These are phyloP conservation scores for Ceraclea dissimilis DNA, from an alignment of 2,888 invertebrate species.

Conservation along the genomic window DNA sequence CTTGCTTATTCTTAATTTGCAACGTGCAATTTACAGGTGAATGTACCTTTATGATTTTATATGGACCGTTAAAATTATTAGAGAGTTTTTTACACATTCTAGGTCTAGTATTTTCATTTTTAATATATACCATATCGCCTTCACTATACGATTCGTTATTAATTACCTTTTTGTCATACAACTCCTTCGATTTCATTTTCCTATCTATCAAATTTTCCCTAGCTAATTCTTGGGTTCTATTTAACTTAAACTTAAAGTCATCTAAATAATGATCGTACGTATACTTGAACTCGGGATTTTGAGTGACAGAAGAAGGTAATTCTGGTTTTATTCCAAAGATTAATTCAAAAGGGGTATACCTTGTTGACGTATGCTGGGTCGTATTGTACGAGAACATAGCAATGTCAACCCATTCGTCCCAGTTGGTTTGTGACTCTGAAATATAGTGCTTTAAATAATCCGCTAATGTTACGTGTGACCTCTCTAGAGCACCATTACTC, in stretches of 20 bases:
- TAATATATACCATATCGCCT: background rate
- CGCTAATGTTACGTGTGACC: slow-evolving; percentile 29
- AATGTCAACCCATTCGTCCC: slow-evolving; percentile 30
- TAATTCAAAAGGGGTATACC: slow-evolving; percentile 29
- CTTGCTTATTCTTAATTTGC: background rate
- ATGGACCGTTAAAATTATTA: background rate
- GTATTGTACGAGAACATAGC: slow-evolving; percentile 30
- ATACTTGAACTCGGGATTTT: slow-evolving; percentile 27
- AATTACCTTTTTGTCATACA: background rate
- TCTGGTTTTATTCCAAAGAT: slow-evolving; percentile 27
- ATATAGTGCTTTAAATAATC: slow-evolving; percentile 30
- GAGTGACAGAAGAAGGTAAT: slow-evolving; percentile 25
- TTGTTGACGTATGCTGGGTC: slow-evolving; percentile 28
- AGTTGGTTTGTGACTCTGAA: slow-evolving; percentile 28
- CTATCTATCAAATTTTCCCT: slow-evolving; percentile 25
- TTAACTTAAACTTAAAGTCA: slow-evolving; percentile 23
- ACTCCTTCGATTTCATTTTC: background rate
- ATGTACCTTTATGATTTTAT: background rate
- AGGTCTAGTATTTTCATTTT: background rate
- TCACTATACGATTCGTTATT: background rate
- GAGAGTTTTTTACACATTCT: background rate
- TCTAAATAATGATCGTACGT: slow-evolving; percentile 27
- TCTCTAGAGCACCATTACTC: slow-evolving; percentile 30
- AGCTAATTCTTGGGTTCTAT: slow-evolving; percentile 27
- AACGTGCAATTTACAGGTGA: background rate